Percentiles rank a stretch among this genome's conserved stretches.
Evolutionary conservation across 2,888 invertebrate species (phyloP).

Genomic region (Heliconius hortense): DNA sequence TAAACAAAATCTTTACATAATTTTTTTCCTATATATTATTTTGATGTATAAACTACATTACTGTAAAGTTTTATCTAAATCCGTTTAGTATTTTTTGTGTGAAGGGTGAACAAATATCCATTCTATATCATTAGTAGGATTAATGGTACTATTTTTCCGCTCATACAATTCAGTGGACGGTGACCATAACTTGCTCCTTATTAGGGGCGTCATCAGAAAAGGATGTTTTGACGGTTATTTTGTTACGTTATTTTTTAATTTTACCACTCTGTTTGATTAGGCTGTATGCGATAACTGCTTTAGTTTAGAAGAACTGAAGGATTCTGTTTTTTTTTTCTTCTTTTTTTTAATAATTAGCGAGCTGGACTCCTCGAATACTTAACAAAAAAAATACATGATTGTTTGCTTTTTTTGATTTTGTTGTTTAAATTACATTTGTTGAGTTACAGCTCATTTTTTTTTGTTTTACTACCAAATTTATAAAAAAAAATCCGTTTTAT

Average conservation of each 20-base stretch:
- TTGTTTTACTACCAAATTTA: neutral
- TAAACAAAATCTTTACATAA: no score
- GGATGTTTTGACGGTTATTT: conserved; percentile 71
- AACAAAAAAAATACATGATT: conserved; percentile 9
- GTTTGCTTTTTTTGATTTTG: conserved; percentile 2
- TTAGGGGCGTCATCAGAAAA: conserved; percentile 66
- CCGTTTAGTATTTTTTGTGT: no score
- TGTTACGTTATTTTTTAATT: conserved; percentile 57
- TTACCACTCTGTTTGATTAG: conserved; percentile 41
- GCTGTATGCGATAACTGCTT: conserved; percentile 26
- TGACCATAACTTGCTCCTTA: conserved; percentile 39
- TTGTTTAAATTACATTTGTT: conserved; percentile 3
- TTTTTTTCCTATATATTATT: no score
- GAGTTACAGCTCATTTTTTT: neutral
- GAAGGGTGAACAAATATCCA: no score
- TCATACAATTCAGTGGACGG: conserved; percentile 1
- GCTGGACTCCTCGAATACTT: neutral
- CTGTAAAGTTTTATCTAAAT: no score
- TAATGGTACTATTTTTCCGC: neutral
- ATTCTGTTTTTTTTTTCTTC: neutral
- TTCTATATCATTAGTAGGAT: neutral
- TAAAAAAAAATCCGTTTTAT: neutral
- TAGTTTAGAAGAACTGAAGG: conserved; percentile 3
- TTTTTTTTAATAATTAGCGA: conserved; percentile 6
- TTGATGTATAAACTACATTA: no score